phyloP scores from a whole-genome alignment of 2,113 vertebrate genomes.

The Rhinichthys klamathensis region DNA sequence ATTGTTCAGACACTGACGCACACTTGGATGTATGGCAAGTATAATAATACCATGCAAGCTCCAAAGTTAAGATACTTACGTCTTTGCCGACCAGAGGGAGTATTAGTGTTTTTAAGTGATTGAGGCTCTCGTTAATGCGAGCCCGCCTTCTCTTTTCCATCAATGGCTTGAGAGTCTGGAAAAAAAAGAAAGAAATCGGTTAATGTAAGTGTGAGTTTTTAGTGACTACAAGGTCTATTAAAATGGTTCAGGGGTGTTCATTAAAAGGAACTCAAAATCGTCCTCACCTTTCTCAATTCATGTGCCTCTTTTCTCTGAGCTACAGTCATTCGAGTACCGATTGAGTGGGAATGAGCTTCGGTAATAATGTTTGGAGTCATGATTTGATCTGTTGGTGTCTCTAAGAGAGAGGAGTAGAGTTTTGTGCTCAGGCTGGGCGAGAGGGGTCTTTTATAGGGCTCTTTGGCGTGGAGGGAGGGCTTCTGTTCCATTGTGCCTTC shows the following conservation, averaged over 20 bases:
- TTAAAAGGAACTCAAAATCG: not conserved
- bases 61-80: conserved; percentile 72
- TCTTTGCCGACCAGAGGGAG: conserved; percentile 84
- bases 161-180: conserved; percentile 85
- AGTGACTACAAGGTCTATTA: not conserved
- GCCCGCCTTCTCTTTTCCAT: conserved; percentile 84
- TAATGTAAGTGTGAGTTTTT: conserved; percentile 8
- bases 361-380: conserved; percentile 66
- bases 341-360: conserved; percentile 55
- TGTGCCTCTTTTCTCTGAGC: conserved; percentile 77
- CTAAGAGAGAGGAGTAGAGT: conserved; percentile 50
- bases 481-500: conserved; percentile 55
- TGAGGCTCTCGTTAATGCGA: conserved; percentile 86
- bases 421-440: conserved; percentile 32
- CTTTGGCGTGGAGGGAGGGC: conserved; percentile 62
- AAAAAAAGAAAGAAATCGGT: conserved; percentile 16
- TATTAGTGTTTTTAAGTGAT: conserved; percentile 83
- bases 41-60: not conserved
- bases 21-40: not conserved
- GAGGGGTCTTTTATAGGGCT: conserved; percentile 68
- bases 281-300: conserved; percentile 80
- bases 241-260: not conserved
- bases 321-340: conserved; percentile 70
- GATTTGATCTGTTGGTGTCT: conserved; percentile 57
- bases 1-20: not conserved